A percentile compares a stretch with the other conserved stretches of the same genome.
Conservation (phyloP, 2,113 vertebrate genomes). For the Actinemys pallida region DNA sequence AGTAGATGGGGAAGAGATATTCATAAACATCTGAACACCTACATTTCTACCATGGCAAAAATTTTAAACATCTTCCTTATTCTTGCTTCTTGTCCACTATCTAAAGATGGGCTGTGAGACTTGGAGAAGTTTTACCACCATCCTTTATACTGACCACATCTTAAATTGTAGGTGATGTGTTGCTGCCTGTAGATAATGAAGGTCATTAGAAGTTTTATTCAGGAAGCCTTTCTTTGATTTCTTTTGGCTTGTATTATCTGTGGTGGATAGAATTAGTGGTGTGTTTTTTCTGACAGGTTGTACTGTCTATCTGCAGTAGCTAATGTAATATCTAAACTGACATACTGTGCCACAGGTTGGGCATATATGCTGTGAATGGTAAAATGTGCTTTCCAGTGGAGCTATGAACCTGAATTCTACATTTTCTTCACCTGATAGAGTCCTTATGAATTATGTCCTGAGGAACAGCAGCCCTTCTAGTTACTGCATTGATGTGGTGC, state of each 20-base stretch:
- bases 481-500: neutral
- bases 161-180: neutral
- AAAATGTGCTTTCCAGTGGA: neutral
- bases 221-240: neutral
- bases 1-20: neutral
- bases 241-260: neutral
- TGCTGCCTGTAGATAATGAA: neutral
- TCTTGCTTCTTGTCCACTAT: neutral
- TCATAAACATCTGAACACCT: neutral
- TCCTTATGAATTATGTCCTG: neutral
- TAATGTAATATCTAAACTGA: neutral
- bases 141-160: rapidly evolving
- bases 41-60: neutral
- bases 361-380: neutral
- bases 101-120: neutral
- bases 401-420: neutral
- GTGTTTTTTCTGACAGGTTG: neutral
- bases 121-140: neutral
- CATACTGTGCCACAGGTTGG: neutral
- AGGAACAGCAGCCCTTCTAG: neutral
- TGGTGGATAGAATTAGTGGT: neutral
- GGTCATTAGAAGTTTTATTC: neutral
- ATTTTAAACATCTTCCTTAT: neutral
- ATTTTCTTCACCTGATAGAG: neutral
- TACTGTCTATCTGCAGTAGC: slow-evolving; percentile 17